phyloP scores from a whole-genome alignment of 2,113 vertebrate genomes.

The Cygnus buccinator region DNA sequence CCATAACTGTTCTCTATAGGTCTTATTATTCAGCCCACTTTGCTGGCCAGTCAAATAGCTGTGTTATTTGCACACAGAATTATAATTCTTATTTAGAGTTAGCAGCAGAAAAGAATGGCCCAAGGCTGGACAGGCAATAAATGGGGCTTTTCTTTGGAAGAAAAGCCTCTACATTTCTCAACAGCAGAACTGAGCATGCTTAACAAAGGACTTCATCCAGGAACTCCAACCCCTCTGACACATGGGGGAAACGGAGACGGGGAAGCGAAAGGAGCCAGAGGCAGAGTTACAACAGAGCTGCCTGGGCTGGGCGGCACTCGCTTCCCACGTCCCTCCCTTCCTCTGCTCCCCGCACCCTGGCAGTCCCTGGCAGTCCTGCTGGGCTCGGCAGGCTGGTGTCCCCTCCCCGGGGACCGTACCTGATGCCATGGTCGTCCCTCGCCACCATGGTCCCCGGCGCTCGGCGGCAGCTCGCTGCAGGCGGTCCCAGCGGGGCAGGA shows the following conservation, averaged over 20 bases:
- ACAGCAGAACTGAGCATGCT: background rate
- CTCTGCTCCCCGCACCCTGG: background rate
- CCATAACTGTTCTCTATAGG: background rate
- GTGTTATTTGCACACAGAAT: background rate
- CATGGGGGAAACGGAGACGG: accelerated
- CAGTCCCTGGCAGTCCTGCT: background rate
- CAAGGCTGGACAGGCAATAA: background rate
- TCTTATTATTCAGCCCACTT: background rate
- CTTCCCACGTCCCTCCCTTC: background rate
- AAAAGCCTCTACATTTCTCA: background rate
- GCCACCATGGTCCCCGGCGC: conserved; percentile 67
- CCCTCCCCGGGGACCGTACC: conserved; percentile 33
- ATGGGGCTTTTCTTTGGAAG: background rate
- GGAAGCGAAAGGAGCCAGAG: background rate
- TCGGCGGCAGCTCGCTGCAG: conserved; percentile 6
- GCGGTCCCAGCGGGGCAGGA: conserved; percentile 25
- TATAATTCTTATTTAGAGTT: background rate
- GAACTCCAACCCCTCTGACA: background rate
- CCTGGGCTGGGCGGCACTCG: background rate
- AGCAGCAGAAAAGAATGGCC: background rate
- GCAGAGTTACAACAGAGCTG: background rate
- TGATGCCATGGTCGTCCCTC: conserved; percentile 58
- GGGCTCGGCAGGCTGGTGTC: accelerated
- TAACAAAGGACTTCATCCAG: background rate
- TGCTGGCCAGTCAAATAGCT: background rate